Evolutionary conservation across 2,113 vertebrate genomes (phyloP).

Genomic region (Drymodes brunneopygia): DNA sequence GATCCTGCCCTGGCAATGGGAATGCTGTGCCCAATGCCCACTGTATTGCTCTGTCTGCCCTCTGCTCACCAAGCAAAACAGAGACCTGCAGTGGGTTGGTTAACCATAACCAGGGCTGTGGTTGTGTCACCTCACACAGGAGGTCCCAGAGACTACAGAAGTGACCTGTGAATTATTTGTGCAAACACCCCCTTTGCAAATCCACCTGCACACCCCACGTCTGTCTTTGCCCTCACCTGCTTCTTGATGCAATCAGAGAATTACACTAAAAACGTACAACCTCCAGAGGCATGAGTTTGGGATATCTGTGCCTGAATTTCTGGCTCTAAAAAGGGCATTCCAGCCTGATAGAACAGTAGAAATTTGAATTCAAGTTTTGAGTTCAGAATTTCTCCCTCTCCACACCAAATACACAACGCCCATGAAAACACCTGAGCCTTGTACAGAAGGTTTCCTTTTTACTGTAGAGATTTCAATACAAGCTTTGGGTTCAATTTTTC

Average conservation of each 20-base stretch:
- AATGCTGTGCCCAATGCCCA: fast-evolving
- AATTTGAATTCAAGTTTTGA: neutral
- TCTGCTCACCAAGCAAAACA: neutral
- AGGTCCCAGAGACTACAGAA: neutral
- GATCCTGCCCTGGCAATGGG: neutral
- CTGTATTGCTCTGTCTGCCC: fast-evolving
- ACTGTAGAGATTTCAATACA: neutral
- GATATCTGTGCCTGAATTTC: neutral
- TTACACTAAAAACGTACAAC: neutral
- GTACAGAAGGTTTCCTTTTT: neutral
- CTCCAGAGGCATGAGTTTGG: neutral
- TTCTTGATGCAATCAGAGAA: neutral
- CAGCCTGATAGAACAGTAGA: neutral
- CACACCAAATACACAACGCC: neutral
- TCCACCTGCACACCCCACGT: fast-evolving
- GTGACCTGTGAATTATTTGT: neutral
- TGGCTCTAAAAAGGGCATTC: neutral
- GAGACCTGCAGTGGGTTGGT: neutral
- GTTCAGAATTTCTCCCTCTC: neutral
- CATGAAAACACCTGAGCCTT: neutral
- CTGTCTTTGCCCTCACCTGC: neutral
- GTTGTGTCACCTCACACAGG: neutral
- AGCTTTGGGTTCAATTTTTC: neutral
- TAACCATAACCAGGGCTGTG: neutral
- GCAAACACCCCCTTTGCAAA: neutral